phyloP scores from a whole-genome alignment of 2,888 invertebrate species.

The Phania funesta region DNA sequence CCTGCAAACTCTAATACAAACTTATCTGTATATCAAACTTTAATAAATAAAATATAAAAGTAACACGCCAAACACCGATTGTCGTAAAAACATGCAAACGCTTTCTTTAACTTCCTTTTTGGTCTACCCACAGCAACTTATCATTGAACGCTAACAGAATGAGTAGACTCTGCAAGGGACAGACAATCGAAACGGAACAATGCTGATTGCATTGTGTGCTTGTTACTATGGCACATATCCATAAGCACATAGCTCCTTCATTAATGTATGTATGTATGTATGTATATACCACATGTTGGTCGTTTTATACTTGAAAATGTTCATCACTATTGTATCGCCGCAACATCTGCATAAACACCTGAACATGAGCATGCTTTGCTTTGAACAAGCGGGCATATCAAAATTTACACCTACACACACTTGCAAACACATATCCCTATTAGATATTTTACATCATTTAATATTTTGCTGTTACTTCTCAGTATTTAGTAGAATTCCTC shows the following conservation, averaged over 20 bases:
- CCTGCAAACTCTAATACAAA: background rate
- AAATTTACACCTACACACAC: background rate
- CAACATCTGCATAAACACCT: slow-evolving; percentile 15
- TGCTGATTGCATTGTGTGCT: slow-evolving; percentile 44
- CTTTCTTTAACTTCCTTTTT: slow-evolving; percentile 55
- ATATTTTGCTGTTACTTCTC: slow-evolving; percentile 28
- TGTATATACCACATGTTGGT: background rate
- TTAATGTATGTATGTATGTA: background rate
- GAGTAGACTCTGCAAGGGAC: background rate
- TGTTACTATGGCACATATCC: slow-evolving; percentile 21
- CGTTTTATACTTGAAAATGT: slow-evolving; percentile 50
- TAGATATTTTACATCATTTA: slow-evolving; percentile 33
- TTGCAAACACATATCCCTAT: background rate
- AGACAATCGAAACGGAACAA: slow-evolving; percentile 4
- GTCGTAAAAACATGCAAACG: slow-evolving; percentile 54
- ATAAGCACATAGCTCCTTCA: background rate
- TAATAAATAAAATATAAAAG: slow-evolving; percentile 39
- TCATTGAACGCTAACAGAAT: slow-evolving; percentile 6
- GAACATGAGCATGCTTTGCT: background rate
- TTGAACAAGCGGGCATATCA: background rate
- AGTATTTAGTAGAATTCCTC: background rate
- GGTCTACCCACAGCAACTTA: slow-evolving; percentile 40
- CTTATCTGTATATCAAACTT: slow-evolving; percentile 6
- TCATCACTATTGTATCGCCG: slow-evolving; percentile 41
- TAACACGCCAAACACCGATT: slow-evolving; percentile 55